Base-by-base conservation (phyloP, 2,888 invertebrate species). In the Xestoiulus laeticollis region DNA sequence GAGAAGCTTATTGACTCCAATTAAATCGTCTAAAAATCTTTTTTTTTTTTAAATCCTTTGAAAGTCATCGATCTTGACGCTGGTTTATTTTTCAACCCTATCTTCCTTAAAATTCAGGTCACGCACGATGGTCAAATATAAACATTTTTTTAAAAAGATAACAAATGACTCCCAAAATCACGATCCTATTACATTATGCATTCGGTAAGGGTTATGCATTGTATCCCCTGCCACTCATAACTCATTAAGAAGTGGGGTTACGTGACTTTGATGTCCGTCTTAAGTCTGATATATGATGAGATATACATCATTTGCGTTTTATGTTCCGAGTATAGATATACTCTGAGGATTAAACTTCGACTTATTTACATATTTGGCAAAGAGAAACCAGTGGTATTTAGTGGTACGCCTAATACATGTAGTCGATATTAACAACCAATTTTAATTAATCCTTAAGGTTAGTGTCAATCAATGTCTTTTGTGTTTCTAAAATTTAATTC, bases 181-280 rank as follows among this genome's bases (percentile, higher is more conserved):
- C 59, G 59, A 59, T 59, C 59, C n/a, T 59, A 19, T 59, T 59
- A 59, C 59, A 59, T 59, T 59, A 59, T 59, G 59, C 59, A 59
- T n/a, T 6, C 59, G 59, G 5, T 59, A 59, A 59, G 59, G 59
- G n/a, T 19, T 59, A 19, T 59, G 59, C 1, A 48, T 48, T 48
- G 48, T 12, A 6, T 48, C 48, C 14, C 48, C 48, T 19, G 16
- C 19, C 48, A 48, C 14, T 48, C 19, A 48, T 48, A 16, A 48
- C 12, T 19, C 48, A 48, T 48, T 19, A 48, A 48, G 19, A 48
- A 48, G 12, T 48, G 48, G 48, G 19, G 48, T 16, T 48, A 3
- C 48, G 14, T 48, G 48, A 48, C 48, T 43, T 43, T 48, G 48
- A 48, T 48, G 48, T 19, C 19, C 3, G 48, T 16, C 19, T n/a